Base-by-base conservation (phyloP, 2,113 vertebrate species). In the Rhea pennata region DNA sequence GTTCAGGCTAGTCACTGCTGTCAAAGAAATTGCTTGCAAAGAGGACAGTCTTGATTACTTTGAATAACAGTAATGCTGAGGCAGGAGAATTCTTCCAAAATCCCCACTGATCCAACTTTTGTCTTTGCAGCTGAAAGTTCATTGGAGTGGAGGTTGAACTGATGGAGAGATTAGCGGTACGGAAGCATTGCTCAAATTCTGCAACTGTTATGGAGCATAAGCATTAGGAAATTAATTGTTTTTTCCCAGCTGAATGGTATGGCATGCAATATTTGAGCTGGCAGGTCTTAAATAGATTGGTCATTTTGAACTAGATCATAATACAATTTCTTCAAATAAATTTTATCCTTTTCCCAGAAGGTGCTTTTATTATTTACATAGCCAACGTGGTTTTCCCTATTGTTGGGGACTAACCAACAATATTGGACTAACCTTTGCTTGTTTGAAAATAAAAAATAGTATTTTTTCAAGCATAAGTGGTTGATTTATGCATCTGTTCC, bases 361-460 rank as follows among this genome's bases (percentile, higher is more conserved):
- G 0, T 58, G 1, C 66, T 76, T 66, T 56, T 21, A 90, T 76
- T 91, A 88, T 71, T 96, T 88, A 82, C 66, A 83, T 26, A 88
- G 39, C 56, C 48, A 93, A 9, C 40, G 22, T 56, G 87, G 19
- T 70, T 88, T 92, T 79, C 46, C 29, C 33, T 64, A 53, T 90
- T 96, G 53, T 93, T 96, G 36, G 36, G 36, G 36, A 36, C 36
- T 36, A 36, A 36, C 36, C 36, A 36, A 36, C 36, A 36, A 36
- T 36, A 36, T 94, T 94, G 81, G 64, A 79, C 54, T 92, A 75
- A 20, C 10, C 31, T 94, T 21, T 80, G 10, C 83, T 93, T 93
- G 21, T 95, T 96, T 76, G 71, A 94, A 74, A 96, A 83, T 54
- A 95, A 12, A 84, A 92, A 96, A 92, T 85, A 61, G 39, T 76